Percentiles rank a stretch among this genome's conserved stretches.
These are phyloP conservation scores for Orestias chungarensis DNA, from an alignment of 2,797 vertebrate species.

Conservation along the genomic window DNA sequence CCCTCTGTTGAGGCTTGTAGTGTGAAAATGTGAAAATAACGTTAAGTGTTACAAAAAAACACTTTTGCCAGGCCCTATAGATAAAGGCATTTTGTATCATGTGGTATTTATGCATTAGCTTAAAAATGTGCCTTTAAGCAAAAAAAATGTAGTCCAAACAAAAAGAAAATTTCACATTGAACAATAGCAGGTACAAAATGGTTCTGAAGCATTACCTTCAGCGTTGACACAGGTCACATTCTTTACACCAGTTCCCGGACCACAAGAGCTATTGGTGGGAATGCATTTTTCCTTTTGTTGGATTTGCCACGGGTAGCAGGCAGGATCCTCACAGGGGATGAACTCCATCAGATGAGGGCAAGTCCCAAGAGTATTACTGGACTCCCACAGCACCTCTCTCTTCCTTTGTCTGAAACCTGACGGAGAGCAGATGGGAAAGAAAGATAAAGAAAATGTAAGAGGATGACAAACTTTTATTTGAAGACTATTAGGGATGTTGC, in stretches of 20 bases:
- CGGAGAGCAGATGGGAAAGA: background rate
- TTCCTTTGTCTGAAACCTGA: slow-evolving; percentile 89
- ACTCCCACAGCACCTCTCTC: slow-evolving; percentile 82
- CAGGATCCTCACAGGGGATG: slow-evolving; percentile 87
- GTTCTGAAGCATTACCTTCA: slow-evolving; percentile 76
- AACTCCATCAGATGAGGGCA: slow-evolving; percentile 89
- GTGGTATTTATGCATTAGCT: background rate
- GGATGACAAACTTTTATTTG: background rate
- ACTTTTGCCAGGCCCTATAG: background rate
- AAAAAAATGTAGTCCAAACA: background rate
- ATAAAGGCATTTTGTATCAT: background rate
- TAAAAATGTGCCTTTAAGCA: background rate
- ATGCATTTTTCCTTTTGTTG: slow-evolving; percentile 79
- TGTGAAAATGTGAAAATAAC: background rate
- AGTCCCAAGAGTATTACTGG: slow-evolving; percentile 59
- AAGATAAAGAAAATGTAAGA: background rate
- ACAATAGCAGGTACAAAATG: background rate
- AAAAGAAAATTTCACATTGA: slow-evolving; percentile 6
- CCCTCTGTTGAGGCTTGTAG: too few relatives aligned
- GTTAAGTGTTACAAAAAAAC: background rate
- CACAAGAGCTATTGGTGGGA: slow-evolving; percentile 81
- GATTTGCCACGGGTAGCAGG: slow-evolving; percentile 85
- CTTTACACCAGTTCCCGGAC: slow-evolving; percentile 81
- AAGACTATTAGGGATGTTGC: background rate
- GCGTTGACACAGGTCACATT: slow-evolving; percentile 81